Conservation (phyloP, 2,113 vertebrate genomes). For the Dromiciops gliroides region DNA sequence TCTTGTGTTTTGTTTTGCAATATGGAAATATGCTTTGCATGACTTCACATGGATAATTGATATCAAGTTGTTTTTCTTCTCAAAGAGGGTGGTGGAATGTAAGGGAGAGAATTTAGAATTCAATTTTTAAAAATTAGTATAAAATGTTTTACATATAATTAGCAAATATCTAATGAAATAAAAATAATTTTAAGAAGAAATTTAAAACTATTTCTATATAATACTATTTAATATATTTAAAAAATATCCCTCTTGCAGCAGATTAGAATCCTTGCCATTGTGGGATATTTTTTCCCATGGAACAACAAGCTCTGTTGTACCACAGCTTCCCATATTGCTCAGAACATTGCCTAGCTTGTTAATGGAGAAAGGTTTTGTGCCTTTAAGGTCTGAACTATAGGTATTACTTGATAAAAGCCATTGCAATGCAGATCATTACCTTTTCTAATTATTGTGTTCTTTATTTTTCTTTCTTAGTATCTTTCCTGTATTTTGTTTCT, state of each 20-base stretch:
- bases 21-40: not conserved
- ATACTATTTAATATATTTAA: too few relatives aligned
- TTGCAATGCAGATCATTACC: not conserved
- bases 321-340: slow-evolving; percentile 33
- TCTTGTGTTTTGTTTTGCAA: not conserved
- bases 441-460: not conserved
- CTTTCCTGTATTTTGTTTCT: slow-evolving; percentile 1
- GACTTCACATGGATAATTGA: not conserved
- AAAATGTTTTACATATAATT: not conserved
- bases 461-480: slow-evolving; percentile 4
- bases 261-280: slow-evolving; percentile 33
- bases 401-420: not conserved
- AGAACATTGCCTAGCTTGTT: not conserved
- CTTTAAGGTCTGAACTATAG: not conserved
- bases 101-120: not conserved
- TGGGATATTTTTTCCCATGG: slow-evolving; percentile 29
- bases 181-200: not conserved
- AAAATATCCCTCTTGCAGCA: too few relatives aligned
- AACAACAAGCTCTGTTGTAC: not conserved
- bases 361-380: not conserved
- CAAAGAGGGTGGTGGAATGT: not conserved
- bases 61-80: not conserved
- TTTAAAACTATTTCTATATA: too few relatives aligned
- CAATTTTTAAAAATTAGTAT: not conserved
- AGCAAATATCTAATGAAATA: not conserved